A percentile compares a stretch with the other conserved stretches of the same genome.
These are phyloP conservation scores for Lithophane semibrunnea DNA, from an alignment of 2,888 invertebrate species.

Conservation along the genomic window DNA sequence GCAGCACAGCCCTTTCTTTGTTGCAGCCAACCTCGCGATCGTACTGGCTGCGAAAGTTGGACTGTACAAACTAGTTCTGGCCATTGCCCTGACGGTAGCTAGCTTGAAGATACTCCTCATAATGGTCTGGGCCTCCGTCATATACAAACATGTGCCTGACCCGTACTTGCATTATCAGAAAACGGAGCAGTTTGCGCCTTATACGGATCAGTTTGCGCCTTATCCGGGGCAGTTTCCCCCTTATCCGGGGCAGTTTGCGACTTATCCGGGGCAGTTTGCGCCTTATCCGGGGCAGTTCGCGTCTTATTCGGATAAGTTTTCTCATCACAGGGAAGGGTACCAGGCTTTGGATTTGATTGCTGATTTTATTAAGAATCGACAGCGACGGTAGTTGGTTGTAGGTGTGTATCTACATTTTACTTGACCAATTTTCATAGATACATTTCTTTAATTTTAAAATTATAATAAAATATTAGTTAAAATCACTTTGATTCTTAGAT, in stretches of 20 bases:
- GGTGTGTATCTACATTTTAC: conserved; percentile 59
- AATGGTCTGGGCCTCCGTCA: conserved; percentile 82
- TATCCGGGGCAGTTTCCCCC: conserved; percentile 31
- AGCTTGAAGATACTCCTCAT: conserved; percentile 80
- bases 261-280: conserved; percentile 31
- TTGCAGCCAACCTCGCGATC: conserved; percentile 85
- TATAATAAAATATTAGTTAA: background rate
- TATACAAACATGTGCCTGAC: conserved; percentile 82
- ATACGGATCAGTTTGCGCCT: conserved; percentile 30
- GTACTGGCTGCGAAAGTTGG: conserved; percentile 83
- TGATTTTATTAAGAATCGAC: conserved; percentile 58
- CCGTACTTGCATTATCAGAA: conserved; percentile 75
- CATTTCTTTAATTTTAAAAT: background rate
- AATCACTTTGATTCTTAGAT: background rate
- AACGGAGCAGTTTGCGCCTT: conserved; percentile 37
- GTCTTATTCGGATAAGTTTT: conserved; percentile 34
- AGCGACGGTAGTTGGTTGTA: conserved; percentile 34
- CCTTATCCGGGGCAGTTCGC: conserved; percentile 24
- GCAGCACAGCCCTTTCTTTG: conserved; percentile 72
- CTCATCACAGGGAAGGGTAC: conserved; percentile 56
- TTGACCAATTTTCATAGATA: background rate
- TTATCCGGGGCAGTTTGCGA: conserved; percentile 34
- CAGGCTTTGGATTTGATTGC: conserved; percentile 59
- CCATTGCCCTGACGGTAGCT: conserved; percentile 78
- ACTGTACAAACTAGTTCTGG: conserved; percentile 82